These are phyloP conservation scores for Hartigia nigra DNA, from an alignment of 2,888 invertebrate species.

Conservation along the genomic window DNA sequence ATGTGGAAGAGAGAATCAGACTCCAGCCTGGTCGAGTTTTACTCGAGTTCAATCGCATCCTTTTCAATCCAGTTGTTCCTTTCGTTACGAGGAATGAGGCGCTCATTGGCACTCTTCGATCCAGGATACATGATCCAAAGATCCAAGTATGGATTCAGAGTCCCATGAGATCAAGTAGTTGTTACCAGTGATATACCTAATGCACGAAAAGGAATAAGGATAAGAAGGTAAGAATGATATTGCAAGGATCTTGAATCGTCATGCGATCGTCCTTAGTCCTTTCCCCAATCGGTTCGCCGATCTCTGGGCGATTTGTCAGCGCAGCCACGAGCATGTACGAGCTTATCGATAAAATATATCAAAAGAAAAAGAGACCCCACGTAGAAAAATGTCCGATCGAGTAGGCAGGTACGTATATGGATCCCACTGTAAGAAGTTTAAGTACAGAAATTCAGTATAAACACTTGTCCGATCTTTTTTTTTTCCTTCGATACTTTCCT, in stretches of 20 bases:
- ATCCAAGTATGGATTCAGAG: neutral
- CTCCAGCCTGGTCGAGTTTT: neutral
- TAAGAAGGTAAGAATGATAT: neutral
- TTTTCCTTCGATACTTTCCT: neutral
- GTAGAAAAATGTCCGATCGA: neutral
- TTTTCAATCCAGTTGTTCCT: neutral
- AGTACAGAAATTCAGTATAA: neutral
- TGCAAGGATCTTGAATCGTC: neutral
- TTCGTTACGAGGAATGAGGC: neutral
- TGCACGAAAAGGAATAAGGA: neutral
- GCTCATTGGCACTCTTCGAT: neutral
- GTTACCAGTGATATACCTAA: neutral
- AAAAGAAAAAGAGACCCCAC: conserved; percentile 30
- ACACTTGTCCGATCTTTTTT: neutral
- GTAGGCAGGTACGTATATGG: neutral
- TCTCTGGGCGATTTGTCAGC: conserved; percentile 63
- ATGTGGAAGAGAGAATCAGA: neutral
- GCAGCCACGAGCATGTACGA: conserved; percentile 56
- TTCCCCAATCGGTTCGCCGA: conserved; percentile 48
- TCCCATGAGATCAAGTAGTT: neutral
- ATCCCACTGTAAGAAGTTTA: neutral
- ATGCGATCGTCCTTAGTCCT: neutral
- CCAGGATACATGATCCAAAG: neutral
- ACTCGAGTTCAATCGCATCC: neutral
- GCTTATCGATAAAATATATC: conserved; percentile 63